Evolutionary conservation across 1,140 invertebrate species (phyloP).

Genomic region (Bombus pyrosoma): DNA sequence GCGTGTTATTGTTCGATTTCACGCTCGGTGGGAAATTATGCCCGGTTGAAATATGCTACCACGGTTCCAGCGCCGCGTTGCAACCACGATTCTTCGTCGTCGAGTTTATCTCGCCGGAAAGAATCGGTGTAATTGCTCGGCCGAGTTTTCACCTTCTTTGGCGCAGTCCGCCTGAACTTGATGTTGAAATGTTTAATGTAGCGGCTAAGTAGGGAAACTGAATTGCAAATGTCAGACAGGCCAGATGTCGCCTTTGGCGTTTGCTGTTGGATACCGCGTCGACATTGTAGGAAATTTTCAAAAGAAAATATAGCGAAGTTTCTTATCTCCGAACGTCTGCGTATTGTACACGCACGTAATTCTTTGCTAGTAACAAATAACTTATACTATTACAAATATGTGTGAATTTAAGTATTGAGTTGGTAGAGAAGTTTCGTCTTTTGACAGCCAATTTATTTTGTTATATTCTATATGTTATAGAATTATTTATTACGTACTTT

Average conservation of each 20-base stretch:
- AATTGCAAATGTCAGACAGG: too few relatives aligned
- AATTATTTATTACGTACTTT: too few relatives aligned
- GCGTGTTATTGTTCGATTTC: conserved; percentile 40
- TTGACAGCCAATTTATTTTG: too few relatives aligned
- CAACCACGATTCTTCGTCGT: background rate
- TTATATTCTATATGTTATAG: too few relatives aligned
- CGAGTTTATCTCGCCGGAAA: background rate
- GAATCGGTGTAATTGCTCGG: background rate
- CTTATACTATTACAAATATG: too few relatives aligned
- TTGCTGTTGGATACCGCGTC: background rate
- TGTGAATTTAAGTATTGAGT: too few relatives aligned
- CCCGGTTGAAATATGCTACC: background rate
- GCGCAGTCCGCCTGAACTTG: background rate
- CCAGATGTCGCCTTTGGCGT: background rate
- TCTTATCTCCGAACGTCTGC: too few relatives aligned
- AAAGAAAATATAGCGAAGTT: background rate
- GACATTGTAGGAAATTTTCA: background rate
- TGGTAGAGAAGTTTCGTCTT: too few relatives aligned
- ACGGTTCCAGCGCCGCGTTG: too few relatives aligned
- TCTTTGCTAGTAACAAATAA: too few relatives aligned
- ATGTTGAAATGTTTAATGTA: background rate
- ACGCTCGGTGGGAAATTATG: conserved; percentile 26
- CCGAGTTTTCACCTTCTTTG: background rate
- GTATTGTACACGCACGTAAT: too few relatives aligned
- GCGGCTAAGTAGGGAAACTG: background rate